These are phyloP conservation scores for Nephrotoma flavescens DNA, from an alignment of 2,888 invertebrate species.

Conservation along the genomic window DNA sequence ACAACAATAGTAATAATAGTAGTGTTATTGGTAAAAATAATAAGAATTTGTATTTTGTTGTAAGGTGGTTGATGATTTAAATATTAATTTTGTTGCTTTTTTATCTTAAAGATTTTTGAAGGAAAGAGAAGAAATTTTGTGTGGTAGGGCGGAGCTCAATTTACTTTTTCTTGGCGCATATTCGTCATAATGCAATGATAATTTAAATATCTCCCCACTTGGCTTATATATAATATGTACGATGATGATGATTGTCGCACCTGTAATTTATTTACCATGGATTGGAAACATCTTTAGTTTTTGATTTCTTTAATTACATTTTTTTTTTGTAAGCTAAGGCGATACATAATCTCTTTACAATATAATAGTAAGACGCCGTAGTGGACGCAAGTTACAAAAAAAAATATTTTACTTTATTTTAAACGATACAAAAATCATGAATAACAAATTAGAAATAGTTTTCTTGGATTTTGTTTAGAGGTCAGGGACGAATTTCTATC, in stretches of 20 bases:
- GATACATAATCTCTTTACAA: background rate
- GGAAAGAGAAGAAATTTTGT: background rate
- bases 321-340: background rate
- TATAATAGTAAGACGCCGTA: background rate
- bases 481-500: background rate
- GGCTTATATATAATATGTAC: background rate
- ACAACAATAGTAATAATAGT: background rate
- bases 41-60: slow-evolving; percentile 5
- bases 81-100: background rate
- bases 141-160: background rate
- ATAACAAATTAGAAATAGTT: background rate
- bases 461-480: background rate
- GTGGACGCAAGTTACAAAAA: background rate
- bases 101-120: background rate
- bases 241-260: background rate
- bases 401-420: background rate
- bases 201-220: background rate
- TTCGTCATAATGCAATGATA: background rate
- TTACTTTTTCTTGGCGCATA: background rate
- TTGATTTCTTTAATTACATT: background rate
- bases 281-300: background rate
- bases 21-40: slow-evolving; percentile 5
- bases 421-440: background rate
- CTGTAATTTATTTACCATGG: background rate
- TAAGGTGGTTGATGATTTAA: background rate